These are phyloP conservation scores for Macaca mulatta DNA, from an alignment of 2,113 vertebrate species.

Conservation along the genomic window DNA sequence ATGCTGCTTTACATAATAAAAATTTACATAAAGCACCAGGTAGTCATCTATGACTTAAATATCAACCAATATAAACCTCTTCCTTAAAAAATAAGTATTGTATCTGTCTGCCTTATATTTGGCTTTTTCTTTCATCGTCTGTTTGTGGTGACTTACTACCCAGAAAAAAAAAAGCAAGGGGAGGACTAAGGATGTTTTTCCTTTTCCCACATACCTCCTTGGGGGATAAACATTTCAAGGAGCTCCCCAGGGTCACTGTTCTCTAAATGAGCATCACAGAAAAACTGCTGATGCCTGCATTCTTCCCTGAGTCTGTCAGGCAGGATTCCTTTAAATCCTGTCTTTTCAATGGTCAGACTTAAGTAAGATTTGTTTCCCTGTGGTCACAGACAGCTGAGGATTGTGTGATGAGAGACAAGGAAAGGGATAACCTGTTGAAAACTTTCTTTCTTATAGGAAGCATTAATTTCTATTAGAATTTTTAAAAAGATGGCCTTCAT, in stretches of 20 bases:
- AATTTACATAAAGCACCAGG: background rate
- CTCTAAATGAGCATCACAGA: background rate
- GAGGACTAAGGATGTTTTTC: background rate
- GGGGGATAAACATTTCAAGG: background rate
- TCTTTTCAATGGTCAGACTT: conserved; percentile 10
- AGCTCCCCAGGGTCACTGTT: background rate
- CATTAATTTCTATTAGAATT: background rate
- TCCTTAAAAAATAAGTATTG: background rate
- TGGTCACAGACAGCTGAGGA: background rate
- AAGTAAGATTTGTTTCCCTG: conserved; percentile 21
- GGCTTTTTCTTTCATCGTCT: background rate
- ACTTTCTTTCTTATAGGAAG: background rate
- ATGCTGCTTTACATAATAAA: conserved; percentile 31
- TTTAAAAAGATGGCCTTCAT: background rate
- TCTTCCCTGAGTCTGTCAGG: background rate
- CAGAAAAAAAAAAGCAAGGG: too few species aligned
- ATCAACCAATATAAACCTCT: background rate
- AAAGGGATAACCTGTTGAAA: background rate
- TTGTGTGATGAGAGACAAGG: background rate
- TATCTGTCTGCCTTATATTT: background rate
- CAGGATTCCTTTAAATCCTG: background rate
- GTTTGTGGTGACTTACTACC: background rate
- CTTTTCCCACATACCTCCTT: background rate
- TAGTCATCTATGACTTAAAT: conserved; percentile 15
- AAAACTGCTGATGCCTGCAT: background rate